Evolutionary conservation across 2,113 vertebrate species (phyloP).

Genomic region (Delphinapterus leucas): DNA sequence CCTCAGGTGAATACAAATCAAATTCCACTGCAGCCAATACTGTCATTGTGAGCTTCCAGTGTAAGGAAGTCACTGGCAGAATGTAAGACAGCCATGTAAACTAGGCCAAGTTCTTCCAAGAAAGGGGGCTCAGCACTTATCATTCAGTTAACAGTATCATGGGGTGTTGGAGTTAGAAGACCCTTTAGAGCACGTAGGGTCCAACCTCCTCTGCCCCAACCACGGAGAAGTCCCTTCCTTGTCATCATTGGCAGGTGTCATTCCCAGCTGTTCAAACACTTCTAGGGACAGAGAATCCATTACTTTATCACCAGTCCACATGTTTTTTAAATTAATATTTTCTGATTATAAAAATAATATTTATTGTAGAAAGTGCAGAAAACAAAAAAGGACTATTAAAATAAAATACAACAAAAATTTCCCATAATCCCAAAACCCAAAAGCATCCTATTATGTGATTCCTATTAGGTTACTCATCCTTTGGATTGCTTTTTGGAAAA

Average conservation of each 20-base stretch:
- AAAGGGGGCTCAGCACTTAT: neutral
- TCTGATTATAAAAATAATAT: slow-evolving; percentile 1
- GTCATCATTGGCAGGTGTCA: neutral
- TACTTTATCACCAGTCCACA: neutral
- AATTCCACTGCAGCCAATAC: neutral
- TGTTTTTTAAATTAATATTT: neutral
- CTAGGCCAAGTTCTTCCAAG: neutral
- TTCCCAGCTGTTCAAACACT: neutral
- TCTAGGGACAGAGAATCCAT: neutral
- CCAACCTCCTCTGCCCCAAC: neutral
- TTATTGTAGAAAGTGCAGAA: neutral
- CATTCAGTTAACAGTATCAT: neutral
- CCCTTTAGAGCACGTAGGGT: neutral
- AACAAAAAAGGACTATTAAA: slow-evolving; percentile 8
- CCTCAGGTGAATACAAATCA: neutral
- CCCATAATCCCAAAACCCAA: neutral
- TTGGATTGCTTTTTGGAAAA: neutral
- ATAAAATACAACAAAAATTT: neutral
- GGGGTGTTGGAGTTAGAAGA: neutral
- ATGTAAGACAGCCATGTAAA: neutral
- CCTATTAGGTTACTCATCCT: neutral
- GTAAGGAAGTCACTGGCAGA: neutral
- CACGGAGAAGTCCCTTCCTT: neutral
- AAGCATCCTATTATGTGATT: neutral
- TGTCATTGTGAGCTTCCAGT: neutral